Base-by-base conservation (phyloP, 1,140 invertebrate genomes). In the Drosophila nigrodunni region DNA sequence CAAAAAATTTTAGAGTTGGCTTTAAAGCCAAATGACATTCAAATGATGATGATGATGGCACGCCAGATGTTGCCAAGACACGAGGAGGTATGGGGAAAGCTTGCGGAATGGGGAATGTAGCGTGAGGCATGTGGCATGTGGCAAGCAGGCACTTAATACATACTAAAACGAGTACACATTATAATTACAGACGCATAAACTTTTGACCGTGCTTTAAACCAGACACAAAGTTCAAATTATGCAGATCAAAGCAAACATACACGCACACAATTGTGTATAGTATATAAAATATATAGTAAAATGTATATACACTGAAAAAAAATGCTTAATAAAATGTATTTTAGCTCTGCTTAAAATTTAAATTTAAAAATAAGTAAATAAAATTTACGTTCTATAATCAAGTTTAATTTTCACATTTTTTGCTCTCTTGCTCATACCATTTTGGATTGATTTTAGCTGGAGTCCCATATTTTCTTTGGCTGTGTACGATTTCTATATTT, bases 151-250 rank as follows among this genome's bases (percentile, higher is more conserved):
- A 77, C 72, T 76, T 68, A 74, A 80, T 86, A 85, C 75, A 73
- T 82, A 30, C 25, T 30, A 79, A 82, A 74, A 76, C 64, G 81
- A 70, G 77, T 76, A 78, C 52, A 71, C 71, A 77, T 87, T 87
- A 88, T 88, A 87, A 87, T 83, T 89, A 72, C 77, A 74, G 54
- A 67, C 82, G 77, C 76, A 83, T 88, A 83, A 80, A 82, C 57
- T 80, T 74, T 87, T 46, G 50, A 44, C 30, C 18, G 37, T 61
- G 74, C 64, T 64, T 75, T 67, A 83, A 74, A 77, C 78, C 60
- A 72, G 47, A 55, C 60, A 72, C 25, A 66, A 15, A 75, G 60
- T 47, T 61, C 18, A 70, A 75, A 65, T 65, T 60, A 67, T 57
- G 34, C 80, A 87, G 83, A 87, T 87, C 83, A 87, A 87, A 87